A percentile compares a stretch with the other conserved stretches of the same genome.
phyloP scores from a whole-genome alignment of 2,113 vertebrate genomes.

The Gallinago undulata region DNA sequence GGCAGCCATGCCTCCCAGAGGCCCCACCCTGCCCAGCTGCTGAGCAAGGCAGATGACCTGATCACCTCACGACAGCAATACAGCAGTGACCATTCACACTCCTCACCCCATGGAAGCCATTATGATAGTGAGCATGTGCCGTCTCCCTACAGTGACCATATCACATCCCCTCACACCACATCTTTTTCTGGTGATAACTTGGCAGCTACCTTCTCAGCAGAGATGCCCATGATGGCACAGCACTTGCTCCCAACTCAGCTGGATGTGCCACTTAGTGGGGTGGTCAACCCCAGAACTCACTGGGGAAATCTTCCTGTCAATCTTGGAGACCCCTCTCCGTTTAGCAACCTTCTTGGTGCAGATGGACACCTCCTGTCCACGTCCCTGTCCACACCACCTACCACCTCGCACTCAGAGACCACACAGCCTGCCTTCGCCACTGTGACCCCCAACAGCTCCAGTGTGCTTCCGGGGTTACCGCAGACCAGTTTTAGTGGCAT shows the following conservation, averaged over 20 bases:
- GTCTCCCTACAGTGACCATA: constrained; percentile 95
- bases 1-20: constrained; percentile 85
- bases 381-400: constrained; percentile 93
- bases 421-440: constrained; percentile 92
- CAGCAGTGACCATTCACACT: constrained; percentile 85
- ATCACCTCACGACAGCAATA: constrained; percentile 88
- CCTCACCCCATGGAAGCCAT: constrained; percentile 92
- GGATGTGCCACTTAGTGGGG: constrained; percentile 90
- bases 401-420: constrained; percentile 90
- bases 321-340: constrained; percentile 89
- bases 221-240: constrained; percentile 87
- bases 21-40: constrained; percentile 84
- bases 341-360: constrained; percentile 89
- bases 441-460: constrained; percentile 82
- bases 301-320: constrained; percentile 92
- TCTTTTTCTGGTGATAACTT: constrained; percentile 81
- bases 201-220: constrained; percentile 87
- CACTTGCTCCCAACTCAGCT: constrained; percentile 84
- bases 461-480: constrained; percentile 88
- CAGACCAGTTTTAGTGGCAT: constrained; percentile 87
- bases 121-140: constrained; percentile 95
- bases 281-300: constrained; percentile 88
- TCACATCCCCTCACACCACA: constrained; percentile 88
- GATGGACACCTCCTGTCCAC: constrained; percentile 97
- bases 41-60: constrained; percentile 88